Percentiles rank a stretch among this genome's conserved stretches.
phyloP scores from a whole-genome alignment of 2,888 invertebrate species.

The Drosophila hamatofila region DNA sequence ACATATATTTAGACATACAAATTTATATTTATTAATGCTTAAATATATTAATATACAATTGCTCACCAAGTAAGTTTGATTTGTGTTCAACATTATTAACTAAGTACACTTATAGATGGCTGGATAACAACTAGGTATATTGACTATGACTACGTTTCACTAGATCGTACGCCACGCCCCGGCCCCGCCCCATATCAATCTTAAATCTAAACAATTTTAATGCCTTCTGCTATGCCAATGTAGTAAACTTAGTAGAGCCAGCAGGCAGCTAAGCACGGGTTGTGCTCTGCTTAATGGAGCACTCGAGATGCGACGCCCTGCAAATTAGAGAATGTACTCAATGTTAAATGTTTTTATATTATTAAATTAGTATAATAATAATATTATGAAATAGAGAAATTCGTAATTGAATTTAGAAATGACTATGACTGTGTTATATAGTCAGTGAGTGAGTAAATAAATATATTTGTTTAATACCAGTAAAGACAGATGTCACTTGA shows the following conservation, averaged over 20 bases:
- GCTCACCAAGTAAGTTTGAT: conserved; percentile 66
- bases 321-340: conserved; percentile 21
- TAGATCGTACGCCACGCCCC: conserved; percentile 30
- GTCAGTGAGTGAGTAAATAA: too few species aligned
- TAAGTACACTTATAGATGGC: conserved; percentile 72
- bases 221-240: conserved; percentile 38
- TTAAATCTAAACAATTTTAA: conserved; percentile 37
- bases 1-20: conserved; percentile 47
- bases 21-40: conserved; percentile 77
- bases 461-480: too few species aligned
- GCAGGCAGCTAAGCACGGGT: conserved; percentile 23
- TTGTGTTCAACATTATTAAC: conserved; percentile 58
- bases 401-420: background rate
- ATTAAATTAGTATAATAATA: too few species aligned
- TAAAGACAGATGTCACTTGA: too few species aligned
- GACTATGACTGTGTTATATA: too few species aligned
- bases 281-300: conserved; percentile 51
- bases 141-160: conserved; percentile 67
- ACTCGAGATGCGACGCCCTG: conserved; percentile 81
- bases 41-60: conserved; percentile 56
- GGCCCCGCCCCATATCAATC: conserved; percentile 15
- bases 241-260: conserved; percentile 39
- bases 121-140: conserved; percentile 38
- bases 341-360: background rate
- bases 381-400: background rate